Evolutionary conservation across 2,113 vertebrate genomes (phyloP), one percentile per base, ranked within the genome.

Genomic region (Festucalex cinctus): DNA sequence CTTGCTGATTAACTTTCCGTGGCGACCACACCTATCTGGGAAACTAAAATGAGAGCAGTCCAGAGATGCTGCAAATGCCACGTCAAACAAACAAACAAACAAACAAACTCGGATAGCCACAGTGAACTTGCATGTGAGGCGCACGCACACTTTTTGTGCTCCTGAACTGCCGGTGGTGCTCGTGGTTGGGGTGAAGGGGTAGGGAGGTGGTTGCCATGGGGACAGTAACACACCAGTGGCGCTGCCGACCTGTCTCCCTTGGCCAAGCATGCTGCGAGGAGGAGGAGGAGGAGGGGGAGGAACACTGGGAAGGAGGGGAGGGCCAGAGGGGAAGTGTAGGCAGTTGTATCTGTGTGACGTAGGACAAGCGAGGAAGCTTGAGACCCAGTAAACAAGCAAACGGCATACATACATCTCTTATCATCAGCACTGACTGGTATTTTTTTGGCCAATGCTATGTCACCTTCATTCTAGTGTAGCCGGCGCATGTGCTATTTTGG

Each of bases 191-290:
- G 39, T 46, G 69, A 7, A 39, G n/a, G 66, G 59, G 37, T 39
- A 35, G 83, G 83, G 85, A 80, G 86, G 84, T 80, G 83, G 92
- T 93, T 93, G 89, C 92, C 83, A 93, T 93, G 86, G 92, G 85
- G 89, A 93, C 79, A 84, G 89, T 93, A 91, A 92, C 92, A 93
- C 91, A 92, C 88, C 91, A 93, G 89, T 92, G 91, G 86, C 72
- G 84, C 87, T 91, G 90, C 85, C 88, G 88, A 88, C 92, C 90
- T 87, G 90, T 92, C 89, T 91, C 90, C 81, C 85, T 82, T 82
- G 87, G 88, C 88, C 85, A 88, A 92, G 91, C 90, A 91, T 91
- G 83, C 81, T 81, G 62, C 56, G 61, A n/a, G n/a, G n/a, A n/a
- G n/a, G n/a, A 73, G 79, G 76, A 71, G 83, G 68, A 78, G 82